Evolutionary conservation across 2,888 invertebrate species (phyloP).

Genomic region (Agonopterix subpropinquella): DNA sequence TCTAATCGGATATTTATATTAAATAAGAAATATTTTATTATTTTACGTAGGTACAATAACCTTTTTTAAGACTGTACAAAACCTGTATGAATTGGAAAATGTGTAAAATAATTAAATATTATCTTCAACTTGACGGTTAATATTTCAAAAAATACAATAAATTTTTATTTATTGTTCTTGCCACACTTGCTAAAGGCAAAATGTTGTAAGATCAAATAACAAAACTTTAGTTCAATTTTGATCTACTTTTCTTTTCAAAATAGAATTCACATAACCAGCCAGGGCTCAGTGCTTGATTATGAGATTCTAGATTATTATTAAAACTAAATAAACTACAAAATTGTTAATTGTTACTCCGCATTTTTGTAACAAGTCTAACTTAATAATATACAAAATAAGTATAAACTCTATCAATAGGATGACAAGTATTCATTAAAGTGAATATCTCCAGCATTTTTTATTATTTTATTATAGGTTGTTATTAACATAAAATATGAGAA

Average conservation of each 20-base stretch:
- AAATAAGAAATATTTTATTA: conserved; percentile 31
- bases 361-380: conserved; percentile 13
- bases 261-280: conserved; percentile 50
- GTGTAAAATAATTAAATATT: conserved; percentile 13
- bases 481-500: too few relatives aligned
- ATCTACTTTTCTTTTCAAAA: conserved; percentile 20
- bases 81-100: conserved; percentile 23
- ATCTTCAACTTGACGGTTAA: conserved; percentile 15
- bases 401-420: background rate
- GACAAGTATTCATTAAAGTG: conserved; percentile 5
- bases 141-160: background rate
- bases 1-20: conserved; percentile 36
- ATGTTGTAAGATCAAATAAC: conserved; percentile 29
- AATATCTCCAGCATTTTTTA: conserved; percentile 16
- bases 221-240: conserved; percentile 12
- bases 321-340: conserved; percentile 10
- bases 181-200: conserved; percentile 16
- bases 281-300: conserved; percentile 58
- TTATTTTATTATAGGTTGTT: background rate
- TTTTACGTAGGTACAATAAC: conserved; percentile 5
- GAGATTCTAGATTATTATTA: conserved; percentile 34
- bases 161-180: conserved; percentile 3
- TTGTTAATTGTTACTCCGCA: conserved; percentile 45
- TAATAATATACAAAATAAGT: background rate
- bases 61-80: conserved; percentile 23